These are phyloP conservation scores for Redunca redunca DNA, from an alignment of 2,113 vertebrate species.

Conservation along the genomic window DNA sequence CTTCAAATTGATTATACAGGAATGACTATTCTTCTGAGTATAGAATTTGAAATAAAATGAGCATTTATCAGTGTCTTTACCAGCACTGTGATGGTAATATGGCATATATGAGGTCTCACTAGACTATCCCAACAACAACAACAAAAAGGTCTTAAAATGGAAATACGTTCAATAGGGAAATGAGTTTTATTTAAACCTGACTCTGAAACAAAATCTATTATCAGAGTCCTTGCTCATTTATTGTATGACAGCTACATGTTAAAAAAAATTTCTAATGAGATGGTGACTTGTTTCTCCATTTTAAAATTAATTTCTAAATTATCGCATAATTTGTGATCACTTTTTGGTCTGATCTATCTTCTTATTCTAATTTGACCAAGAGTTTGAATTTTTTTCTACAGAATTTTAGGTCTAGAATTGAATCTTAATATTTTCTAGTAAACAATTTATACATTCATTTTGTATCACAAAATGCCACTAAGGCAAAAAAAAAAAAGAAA, in stretches of 20 bases:
- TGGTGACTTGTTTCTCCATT: neutral
- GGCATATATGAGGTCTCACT: neutral
- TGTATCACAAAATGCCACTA: neutral
- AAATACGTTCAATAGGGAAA: neutral
- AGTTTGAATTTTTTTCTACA: neutral
- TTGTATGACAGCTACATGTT: neutral
- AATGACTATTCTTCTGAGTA: neutral
- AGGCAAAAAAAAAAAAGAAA: neutral
- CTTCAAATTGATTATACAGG: neutral
- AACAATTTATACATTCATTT: neutral
- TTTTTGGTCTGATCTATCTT: neutral
- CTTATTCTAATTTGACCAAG: neutral
- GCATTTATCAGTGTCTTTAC: neutral
- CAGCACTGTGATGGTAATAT: neutral
- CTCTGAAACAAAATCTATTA: neutral
- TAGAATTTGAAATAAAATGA: conserved; percentile 47
- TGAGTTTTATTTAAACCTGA: neutral
- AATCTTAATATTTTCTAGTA: neutral
- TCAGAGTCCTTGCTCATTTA: neutral
- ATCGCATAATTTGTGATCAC: neutral
- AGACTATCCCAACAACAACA: neutral
- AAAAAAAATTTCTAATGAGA: neutral
- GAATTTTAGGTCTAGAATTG: neutral
- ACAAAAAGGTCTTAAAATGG: neutral
- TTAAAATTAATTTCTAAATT: neutral